Evolutionary conservation across 2,113 vertebrate genomes (phyloP).

Genomic region (Burhinus bistriatus): DNA sequence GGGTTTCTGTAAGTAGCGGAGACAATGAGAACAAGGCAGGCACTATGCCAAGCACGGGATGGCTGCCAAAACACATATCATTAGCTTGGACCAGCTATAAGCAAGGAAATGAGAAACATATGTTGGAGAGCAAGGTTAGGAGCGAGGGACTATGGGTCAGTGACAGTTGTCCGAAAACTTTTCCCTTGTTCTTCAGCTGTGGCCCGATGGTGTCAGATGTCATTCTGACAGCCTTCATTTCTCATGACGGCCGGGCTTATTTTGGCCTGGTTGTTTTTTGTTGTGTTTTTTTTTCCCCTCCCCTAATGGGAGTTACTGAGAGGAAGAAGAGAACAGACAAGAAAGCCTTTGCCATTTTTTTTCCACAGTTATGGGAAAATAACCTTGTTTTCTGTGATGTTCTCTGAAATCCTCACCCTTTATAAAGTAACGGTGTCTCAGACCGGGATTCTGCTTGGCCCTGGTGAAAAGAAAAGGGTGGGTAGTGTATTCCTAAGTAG

Average conservation of each 20-base stretch:
- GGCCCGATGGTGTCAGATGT: constrained; percentile 79
- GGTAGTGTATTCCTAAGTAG: constrained; percentile 59
- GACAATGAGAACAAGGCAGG: constrained; percentile 83
- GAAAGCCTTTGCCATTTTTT: constrained; percentile 60
- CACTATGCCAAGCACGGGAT: constrained; percentile 82
- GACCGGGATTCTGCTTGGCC: constrained; percentile 61
- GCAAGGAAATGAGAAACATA: constrained; percentile 86
- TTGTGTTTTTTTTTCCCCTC: not conserved
- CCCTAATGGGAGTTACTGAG: constrained; percentile 63
- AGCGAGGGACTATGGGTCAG: constrained; percentile 81
- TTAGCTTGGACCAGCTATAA: constrained; percentile 83
- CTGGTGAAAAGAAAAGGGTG: constrained; percentile 64
- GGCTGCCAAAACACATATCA: constrained; percentile 84
- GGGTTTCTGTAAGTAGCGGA: constrained; percentile 82
- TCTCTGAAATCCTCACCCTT: constrained; percentile 85
- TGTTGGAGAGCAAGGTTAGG: constrained; percentile 78
- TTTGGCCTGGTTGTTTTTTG: constrained; percentile 50
- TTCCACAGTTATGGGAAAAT: constrained; percentile 90
- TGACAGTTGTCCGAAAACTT: constrained; percentile 76
- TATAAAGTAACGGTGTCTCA: constrained; percentile 73
- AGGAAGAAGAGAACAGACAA: constrained; percentile 61
- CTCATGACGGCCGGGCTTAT: constrained; percentile 78
- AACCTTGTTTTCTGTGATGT: constrained; percentile 86
- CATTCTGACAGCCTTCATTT: constrained; percentile 75
- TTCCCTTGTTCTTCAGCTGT: constrained; percentile 81